A percentile compares a stretch with the other conserved stretches of the same genome.
These are phyloP conservation scores for Micromys minutus DNA, from an alignment of 2,113 vertebrate species.

Conservation along the genomic window DNA sequence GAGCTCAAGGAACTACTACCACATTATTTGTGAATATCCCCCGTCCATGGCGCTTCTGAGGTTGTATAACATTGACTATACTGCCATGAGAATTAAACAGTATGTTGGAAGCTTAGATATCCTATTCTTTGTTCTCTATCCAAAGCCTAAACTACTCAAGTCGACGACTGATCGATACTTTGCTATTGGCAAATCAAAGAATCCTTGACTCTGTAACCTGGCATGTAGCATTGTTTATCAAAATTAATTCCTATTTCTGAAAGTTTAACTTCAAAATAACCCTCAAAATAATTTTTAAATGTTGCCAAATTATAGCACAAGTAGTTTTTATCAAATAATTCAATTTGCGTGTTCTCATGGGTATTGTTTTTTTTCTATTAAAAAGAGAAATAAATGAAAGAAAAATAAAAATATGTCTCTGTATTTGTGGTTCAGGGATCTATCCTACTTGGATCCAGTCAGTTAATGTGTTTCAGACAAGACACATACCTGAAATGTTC, in stretches of 20 bases:
- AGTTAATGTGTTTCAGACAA: conserved; percentile 35
- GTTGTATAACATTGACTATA: not conserved
- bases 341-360: conserved; percentile 1
- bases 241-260: not conserved
- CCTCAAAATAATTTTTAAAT: not conserved
- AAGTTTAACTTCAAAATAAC: conserved; percentile 45
- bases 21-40: not conserved
- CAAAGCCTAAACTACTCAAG: conserved; percentile 13
- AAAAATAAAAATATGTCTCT: conserved; percentile 25
- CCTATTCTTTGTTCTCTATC: not conserved
- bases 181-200: conserved; percentile 36
- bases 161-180: not conserved
- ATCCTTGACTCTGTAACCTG: not conserved
- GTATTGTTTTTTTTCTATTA: conserved; percentile 5
- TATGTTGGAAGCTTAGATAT: not conserved
- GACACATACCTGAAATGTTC: conserved; percentile 53
- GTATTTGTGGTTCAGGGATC: not conserved
- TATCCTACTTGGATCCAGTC: conserved; percentile 46
- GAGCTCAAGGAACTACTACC: not conserved
- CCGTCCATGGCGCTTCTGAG: not conserved
- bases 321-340: conserved; percentile 23
- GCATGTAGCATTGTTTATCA: conserved; percentile 15
- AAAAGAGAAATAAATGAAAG: not conserved
- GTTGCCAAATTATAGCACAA: not conserved
- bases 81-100: not conserved